Evolutionary conservation across 2,888 invertebrate genomes (phyloP).

Genomic region (Hedychridium roseum): DNA sequence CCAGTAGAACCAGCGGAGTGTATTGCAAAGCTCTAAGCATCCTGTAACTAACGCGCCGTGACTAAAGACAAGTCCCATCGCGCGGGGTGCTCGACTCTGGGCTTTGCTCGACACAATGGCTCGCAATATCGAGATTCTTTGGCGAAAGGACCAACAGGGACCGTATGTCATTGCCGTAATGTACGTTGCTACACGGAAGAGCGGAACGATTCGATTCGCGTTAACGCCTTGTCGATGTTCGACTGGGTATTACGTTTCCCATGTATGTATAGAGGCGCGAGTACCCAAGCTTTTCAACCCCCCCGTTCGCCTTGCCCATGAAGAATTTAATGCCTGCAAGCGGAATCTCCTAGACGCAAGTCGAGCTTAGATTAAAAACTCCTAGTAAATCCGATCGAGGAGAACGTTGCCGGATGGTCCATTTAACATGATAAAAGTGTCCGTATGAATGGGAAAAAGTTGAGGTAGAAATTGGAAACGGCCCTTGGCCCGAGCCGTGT

Average conservation of each 20-base stretch:
- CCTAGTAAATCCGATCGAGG: constrained; percentile 7
- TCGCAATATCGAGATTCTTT: constrained; percentile 53
- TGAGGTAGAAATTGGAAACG: too few species aligned
- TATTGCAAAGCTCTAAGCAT: constrained; percentile 50
- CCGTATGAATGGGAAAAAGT: too few species aligned
- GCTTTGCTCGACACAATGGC: constrained; percentile 49
- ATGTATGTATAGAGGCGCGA: too few species aligned
- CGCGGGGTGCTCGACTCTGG: constrained; percentile 41
- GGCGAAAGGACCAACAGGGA: too few species aligned
- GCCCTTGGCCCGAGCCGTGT: too few species aligned
- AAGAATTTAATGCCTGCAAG: constrained; percentile 3
- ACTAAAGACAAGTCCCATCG: constrained; percentile 49
- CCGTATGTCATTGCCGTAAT: too few species aligned
- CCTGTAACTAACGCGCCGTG: constrained; percentile 57
- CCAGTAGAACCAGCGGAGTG: too few species aligned
- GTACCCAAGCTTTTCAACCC: too few species aligned
- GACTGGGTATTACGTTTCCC: too few species aligned
- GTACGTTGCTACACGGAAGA: constrained; percentile 50
- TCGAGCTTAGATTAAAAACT: too few species aligned
- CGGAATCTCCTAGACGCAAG: constrained; percentile 1
- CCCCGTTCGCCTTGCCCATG: too few species aligned
- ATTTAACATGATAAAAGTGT: constrained; percentile 13
- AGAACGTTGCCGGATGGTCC: constrained; percentile 16
- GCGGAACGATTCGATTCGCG: constrained; percentile 58
- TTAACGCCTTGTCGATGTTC: too few species aligned